Evolutionary conservation across 1,140 invertebrate species (phyloP).

Genomic region (Drosophila simulans): DNA sequence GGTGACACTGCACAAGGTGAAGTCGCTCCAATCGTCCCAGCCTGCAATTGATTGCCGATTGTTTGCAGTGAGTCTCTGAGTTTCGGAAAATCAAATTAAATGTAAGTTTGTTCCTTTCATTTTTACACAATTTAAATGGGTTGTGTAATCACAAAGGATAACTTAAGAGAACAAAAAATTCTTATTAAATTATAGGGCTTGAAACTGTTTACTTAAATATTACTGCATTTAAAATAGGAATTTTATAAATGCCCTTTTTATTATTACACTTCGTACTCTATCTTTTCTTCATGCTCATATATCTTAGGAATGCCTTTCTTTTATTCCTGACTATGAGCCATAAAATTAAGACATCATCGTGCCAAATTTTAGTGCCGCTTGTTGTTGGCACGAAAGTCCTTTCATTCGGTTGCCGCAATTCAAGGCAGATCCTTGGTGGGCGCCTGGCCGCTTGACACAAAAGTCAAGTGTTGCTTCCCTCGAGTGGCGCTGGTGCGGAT

Average conservation of each 20-base stretch:
- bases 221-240: too few relatives aligned
- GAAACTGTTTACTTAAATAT: too few relatives aligned
- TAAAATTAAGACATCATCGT: conserved; percentile 35
- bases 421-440: conserved; percentile 26
- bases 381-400: conserved; percentile 15
- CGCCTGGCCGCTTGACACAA: conserved; percentile 67
- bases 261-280: neutral
- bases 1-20: conserved; percentile 87
- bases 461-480: conserved; percentile 80
- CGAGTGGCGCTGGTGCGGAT: conserved; percentile 64
- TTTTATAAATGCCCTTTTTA: too few relatives aligned
- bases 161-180: too few relatives aligned
- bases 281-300: neutral
- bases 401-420: conserved; percentile 47
- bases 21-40: conserved; percentile 87
- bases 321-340: conserved; percentile 1
- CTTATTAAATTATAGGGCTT: too few relatives aligned
- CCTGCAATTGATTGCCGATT: conserved; percentile 57
- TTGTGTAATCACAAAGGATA: too few relatives aligned
- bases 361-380: conserved; percentile 21
- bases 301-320: neutral
- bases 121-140: neutral
- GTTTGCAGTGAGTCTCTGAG: neutral
- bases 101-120: neutral
- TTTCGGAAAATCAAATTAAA: neutral